Conservation (phyloP, 2,888 invertebrate species). For the Byasa hedistus region DNA sequence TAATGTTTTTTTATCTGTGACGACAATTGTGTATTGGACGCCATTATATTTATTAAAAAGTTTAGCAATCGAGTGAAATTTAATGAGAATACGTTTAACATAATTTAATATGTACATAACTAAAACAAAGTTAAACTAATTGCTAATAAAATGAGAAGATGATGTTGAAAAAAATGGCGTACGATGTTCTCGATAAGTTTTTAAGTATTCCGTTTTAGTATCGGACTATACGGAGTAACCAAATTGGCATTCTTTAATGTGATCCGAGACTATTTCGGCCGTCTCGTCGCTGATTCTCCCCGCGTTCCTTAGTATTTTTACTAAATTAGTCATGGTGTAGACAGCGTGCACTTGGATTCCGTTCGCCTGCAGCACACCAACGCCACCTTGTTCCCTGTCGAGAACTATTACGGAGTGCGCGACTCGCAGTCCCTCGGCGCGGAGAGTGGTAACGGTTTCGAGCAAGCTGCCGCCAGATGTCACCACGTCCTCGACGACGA, state of each 20-base stretch:
- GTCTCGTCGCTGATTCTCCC: constrained; percentile 80
- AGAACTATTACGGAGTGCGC: constrained; percentile 92
- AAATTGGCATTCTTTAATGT: constrained; percentile 67
- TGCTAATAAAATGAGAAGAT: neutral
- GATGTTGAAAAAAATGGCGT: neutral
- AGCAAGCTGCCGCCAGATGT: constrained; percentile 95
- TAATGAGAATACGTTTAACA: neutral
- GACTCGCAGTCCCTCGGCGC: constrained; percentile 82
- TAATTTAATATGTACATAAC: constrained; percentile 27
- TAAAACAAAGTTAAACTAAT: neutral
- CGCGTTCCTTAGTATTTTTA: constrained; percentile 81
- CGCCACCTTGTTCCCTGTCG: constrained; percentile 96
- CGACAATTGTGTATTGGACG: no score
- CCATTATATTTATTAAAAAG: no score
- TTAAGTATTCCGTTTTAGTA: neutral
- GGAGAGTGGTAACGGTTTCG: constrained; percentile 89
- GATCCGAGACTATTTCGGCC: constrained; percentile 61
- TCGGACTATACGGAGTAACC: constrained; percentile 33
- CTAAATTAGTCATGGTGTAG: constrained; percentile 83
- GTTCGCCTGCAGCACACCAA: constrained; percentile 83
- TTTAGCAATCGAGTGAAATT: no score
- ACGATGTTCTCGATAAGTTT: neutral
- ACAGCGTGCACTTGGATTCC: constrained; percentile 86
- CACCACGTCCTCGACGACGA: constrained; percentile 96
- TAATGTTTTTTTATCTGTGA: no score